phyloP scores from a whole-genome alignment of 2,797 vertebrate species.

The Poeciliopsis infans region DNA sequence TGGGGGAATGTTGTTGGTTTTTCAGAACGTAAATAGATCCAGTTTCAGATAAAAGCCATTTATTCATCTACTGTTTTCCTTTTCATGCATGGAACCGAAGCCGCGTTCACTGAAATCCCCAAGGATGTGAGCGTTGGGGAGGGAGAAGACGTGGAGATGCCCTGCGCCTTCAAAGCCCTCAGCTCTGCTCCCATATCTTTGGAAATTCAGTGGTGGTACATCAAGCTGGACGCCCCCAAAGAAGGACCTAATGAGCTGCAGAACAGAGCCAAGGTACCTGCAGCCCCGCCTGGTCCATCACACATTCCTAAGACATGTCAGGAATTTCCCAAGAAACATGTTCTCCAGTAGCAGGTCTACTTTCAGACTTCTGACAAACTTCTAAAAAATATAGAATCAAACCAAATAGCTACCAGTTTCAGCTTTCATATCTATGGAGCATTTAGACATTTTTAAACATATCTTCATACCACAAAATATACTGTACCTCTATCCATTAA shows the following conservation, averaged over 20 bases:
- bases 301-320: too few species aligned
- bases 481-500: not conserved
- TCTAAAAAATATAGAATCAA: not conserved
- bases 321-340: not conserved
- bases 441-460: not conserved
- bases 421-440: not conserved
- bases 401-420: not conserved
- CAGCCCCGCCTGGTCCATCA: not conserved
- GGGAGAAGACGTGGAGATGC: conserved; percentile 96
- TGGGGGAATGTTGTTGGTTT: not conserved
- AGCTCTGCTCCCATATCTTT: conserved; percentile 89
- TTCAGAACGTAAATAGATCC: conserved; percentile 1
- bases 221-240: conserved; percentile 85
- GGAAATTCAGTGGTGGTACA: conserved; percentile 98
- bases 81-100: conserved; percentile 64
- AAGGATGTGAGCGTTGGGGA: conserved; percentile 92
- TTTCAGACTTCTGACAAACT: not conserved
- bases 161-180: conserved; percentile 91
- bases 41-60: conserved; percentile 12
- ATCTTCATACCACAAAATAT: not conserved
- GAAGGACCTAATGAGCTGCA: conserved; percentile 87
- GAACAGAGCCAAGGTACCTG: conserved; percentile 88
- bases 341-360: not conserved
- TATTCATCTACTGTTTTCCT: conserved; percentile 17
- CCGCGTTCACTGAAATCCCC: conserved; percentile 93